A percentile compares a stretch with the other conserved stretches of the same genome.
phyloP scores from a whole-genome alignment of 2,113 vertebrate genomes.

The Zosterops hypoxanthus region DNA sequence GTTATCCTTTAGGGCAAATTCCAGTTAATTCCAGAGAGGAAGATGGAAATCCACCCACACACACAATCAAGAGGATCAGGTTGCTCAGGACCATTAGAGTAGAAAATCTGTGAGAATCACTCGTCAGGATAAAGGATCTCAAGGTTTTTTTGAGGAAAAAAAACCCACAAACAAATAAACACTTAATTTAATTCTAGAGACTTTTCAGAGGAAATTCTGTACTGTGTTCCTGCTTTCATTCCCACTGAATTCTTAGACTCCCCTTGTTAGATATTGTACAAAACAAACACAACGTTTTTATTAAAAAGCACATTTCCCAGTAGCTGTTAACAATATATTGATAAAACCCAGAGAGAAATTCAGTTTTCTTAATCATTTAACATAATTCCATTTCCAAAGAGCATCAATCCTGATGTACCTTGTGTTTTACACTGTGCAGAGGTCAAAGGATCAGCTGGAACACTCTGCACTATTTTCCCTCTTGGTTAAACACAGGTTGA shows the following conservation, averaged over 20 bases:
- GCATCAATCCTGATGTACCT: neutral
- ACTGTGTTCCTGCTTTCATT: neutral
- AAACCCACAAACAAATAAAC: neutral
- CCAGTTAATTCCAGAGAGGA: neutral
- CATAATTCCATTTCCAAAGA: neutral
- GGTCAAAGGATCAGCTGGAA: neutral
- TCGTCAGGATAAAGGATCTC: neutral
- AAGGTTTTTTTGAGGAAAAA: neutral
- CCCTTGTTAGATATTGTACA: neutral
- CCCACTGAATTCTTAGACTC: neutral
- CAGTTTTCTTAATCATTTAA: neutral
- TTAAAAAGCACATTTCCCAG: neutral
- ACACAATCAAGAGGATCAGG: neutral
- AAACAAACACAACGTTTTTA: neutral
- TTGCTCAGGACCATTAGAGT: neutral
- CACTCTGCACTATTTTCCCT: neutral
- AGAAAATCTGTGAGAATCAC: neutral
- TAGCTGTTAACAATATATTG: neutral
- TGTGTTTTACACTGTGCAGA: neutral
- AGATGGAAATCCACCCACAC: neutral
- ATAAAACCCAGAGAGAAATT: neutral
- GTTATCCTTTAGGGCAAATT: neutral
- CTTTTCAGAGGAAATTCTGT: neutral
- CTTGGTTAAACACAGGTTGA: neutral
- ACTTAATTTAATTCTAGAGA: neutral